Percentiles rank a stretch among this genome's conserved stretches.
These are phyloP conservation scores for Grammomys dolichurus DNA, from an alignment of 2,113 vertebrate genomes.

Conservation along the genomic window DNA sequence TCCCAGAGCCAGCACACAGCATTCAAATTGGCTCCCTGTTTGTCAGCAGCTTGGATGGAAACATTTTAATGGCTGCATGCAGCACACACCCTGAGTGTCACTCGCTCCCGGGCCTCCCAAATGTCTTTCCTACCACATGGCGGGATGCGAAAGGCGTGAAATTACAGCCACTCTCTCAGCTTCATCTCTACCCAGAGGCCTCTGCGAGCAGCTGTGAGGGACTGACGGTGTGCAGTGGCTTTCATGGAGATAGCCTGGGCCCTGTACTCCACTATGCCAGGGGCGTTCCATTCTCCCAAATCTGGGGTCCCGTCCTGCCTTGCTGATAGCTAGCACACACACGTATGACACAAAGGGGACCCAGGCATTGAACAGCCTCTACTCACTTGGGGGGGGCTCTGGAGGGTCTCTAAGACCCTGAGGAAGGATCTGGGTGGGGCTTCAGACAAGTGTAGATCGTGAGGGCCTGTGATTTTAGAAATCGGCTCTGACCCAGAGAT, in stretches of 20 bases:
- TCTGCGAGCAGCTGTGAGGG: not conserved
- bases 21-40: slow-evolving; percentile 73
- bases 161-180: slow-evolving; percentile 36
- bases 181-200: slow-evolving; percentile 57
- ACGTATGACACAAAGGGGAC: not conserved
- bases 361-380: not conserved
- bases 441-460: too few relatives aligned
- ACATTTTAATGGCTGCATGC: slow-evolving; percentile 72
- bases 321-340: too few relatives aligned
- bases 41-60: slow-evolving; percentile 67
- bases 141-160: slow-evolving; percentile 61
- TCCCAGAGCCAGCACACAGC: slow-evolving; percentile 24
- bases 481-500: not conserved
- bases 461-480: not conserved
- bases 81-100: slow-evolving; percentile 16
- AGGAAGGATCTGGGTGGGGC: too few relatives aligned
- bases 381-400: too few relatives aligned
- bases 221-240: not conserved
- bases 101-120: slow-evolving; percentile 68
- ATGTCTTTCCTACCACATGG: slow-evolving; percentile 56
- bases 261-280: not conserved
- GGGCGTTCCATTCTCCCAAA: not conserved
- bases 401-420: not conserved
- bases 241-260: accelerated
- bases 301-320: too few relatives aligned